Conservation (phyloP, 2,797 vertebrate species). For the Onychomys arenicola region DNA sequence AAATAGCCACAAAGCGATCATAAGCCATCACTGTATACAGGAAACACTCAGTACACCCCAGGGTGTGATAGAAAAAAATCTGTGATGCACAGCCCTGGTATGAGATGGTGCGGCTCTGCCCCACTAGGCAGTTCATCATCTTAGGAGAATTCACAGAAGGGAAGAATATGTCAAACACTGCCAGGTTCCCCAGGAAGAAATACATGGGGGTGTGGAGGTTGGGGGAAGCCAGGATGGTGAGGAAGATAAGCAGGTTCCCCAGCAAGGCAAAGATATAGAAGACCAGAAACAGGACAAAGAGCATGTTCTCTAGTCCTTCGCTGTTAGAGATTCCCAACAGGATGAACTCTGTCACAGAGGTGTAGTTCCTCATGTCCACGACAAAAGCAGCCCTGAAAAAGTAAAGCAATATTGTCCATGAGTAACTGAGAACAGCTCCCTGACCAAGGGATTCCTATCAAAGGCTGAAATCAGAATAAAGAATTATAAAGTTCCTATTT, state of each 20-base stretch:
- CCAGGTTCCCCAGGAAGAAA: constrained; percentile 73
- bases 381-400: neutral
- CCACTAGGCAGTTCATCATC: constrained; percentile 58
- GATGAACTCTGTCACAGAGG: constrained; percentile 14
- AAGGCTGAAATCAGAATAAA: neutral
- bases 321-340: constrained; percentile 63
- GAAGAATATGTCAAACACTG: constrained; percentile 73
- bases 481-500: neutral
- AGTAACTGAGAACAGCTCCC: neutral
- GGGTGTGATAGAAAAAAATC: constrained; percentile 69
- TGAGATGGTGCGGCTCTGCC: neutral
- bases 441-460: neutral
- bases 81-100: constrained; percentile 66
- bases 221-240: constrained; percentile 29
- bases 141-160: constrained; percentile 69
- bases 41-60: constrained; percentile 70
- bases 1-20: constrained; percentile 74
- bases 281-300: constrained; percentile 57
- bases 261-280: constrained; percentile 65
- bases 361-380: constrained; percentile 35
- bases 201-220: constrained; percentile 69
- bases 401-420: neutral
- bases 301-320: constrained; percentile 9
- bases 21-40: constrained; percentile 76
- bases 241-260: constrained; percentile 76